These are phyloP conservation scores for Tychaedon coryphoeus DNA, from an alignment of 2,113 vertebrate species.

Conservation along the genomic window DNA sequence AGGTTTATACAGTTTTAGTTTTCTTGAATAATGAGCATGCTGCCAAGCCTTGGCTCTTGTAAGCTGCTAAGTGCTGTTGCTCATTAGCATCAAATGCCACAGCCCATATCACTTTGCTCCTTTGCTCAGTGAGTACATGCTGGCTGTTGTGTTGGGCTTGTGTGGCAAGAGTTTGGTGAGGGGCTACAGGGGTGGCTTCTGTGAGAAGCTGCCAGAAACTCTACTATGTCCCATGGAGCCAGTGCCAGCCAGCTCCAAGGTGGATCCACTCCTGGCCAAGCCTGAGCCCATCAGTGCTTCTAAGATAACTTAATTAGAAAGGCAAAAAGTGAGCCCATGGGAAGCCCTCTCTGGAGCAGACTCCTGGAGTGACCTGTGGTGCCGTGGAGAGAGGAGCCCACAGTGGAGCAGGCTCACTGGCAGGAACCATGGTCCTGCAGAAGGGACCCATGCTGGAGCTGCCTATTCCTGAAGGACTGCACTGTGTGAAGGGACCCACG, in stretches of 20 bases:
- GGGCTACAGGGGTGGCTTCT: neutral
- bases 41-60: neutral
- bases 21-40: neutral
- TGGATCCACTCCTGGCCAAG: neutral
- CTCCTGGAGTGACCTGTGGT: neutral
- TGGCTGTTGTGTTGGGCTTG: neutral
- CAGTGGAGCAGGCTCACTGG: neutral
- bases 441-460: neutral
- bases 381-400: neutral
- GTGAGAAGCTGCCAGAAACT: neutral
- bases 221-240: neutral
- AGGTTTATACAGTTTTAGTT: neutral
- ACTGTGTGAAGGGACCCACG: neutral
- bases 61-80: neutral
- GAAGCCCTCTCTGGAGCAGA: neutral
- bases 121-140: neutral
- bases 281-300: neutral
- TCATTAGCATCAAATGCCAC: slow-evolving; percentile 10
- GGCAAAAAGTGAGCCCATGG: neutral
- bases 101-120: neutral
- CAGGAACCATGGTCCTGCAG: neutral
- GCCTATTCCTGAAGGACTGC: neutral
- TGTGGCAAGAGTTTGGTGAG: neutral
- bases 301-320: neutral
- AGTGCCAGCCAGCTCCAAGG: neutral